These are phyloP conservation scores for Lathronympha strigana DNA, from an alignment of 2,888 invertebrate genomes.

Conservation along the genomic window DNA sequence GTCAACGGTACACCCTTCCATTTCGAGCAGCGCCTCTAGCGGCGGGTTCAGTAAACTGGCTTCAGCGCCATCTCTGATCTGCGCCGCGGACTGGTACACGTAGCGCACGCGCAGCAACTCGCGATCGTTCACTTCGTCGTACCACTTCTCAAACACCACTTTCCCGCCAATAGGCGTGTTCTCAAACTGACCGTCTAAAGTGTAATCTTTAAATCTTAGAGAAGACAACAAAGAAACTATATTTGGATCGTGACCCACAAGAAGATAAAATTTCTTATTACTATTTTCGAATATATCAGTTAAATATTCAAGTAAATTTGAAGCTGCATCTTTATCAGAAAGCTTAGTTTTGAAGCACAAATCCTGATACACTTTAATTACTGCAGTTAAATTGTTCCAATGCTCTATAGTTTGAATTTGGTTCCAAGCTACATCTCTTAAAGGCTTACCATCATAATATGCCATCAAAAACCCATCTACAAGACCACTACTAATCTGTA, in stretches of 20 bases:
- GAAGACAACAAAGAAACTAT: slow-evolving; percentile 57
- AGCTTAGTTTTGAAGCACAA: slow-evolving; percentile 61
- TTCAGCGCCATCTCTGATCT: slow-evolving; percentile 56
- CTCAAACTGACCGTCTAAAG: slow-evolving; percentile 62
- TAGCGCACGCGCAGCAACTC: slow-evolving; percentile 64
- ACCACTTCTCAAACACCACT: slow-evolving; percentile 71
- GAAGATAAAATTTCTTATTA: slow-evolving; percentile 54
- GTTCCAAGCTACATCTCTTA: slow-evolving; percentile 67
- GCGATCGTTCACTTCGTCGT: slow-evolving; percentile 50
- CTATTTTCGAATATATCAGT: slow-evolving; percentile 51
- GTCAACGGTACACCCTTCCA: slow-evolving; percentile 55
- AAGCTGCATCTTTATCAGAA: slow-evolving; percentile 56
- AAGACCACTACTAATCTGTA: slow-evolving; percentile 56
- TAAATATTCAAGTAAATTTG: slow-evolving; percentile 60
- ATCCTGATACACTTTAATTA: slow-evolving; percentile 59
- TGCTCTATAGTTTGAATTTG: slow-evolving; percentile 55
- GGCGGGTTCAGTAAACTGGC: slow-evolving; percentile 58
- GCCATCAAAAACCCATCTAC: slow-evolving; percentile 71
- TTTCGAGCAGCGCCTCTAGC: slow-evolving; percentile 52
- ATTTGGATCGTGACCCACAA: slow-evolving; percentile 74
- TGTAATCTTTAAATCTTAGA: slow-evolving; percentile 59
- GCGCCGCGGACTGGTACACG: slow-evolving; percentile 60
- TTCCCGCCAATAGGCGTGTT: slow-evolving; percentile 70
- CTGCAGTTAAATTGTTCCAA: slow-evolving; percentile 59
- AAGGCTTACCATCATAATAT: slow-evolving; percentile 67